Evolutionary conservation across 2,888 invertebrate species (phyloP).

Genomic region (Caenorhabditis wallacei): DNA sequence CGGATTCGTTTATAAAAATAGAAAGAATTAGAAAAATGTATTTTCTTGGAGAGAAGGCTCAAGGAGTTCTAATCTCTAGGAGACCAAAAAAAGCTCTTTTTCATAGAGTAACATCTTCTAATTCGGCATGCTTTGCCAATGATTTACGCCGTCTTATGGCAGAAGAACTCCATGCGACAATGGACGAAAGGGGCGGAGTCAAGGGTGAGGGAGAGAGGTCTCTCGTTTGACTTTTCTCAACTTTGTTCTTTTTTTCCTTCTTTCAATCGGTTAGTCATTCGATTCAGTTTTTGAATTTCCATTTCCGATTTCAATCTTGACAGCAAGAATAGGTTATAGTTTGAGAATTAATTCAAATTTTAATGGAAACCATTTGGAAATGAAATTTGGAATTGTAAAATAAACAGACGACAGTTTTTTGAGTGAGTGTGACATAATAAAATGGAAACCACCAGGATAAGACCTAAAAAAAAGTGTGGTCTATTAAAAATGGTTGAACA

Average conservation of each 20-base stretch:
- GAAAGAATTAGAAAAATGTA: background rate
- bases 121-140: constrained; percentile 38
- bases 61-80: constrained; percentile 4
- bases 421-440: background rate
- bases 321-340: background rate
- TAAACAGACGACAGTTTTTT: no score
- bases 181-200: constrained; percentile 42
- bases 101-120: constrained; percentile 10
- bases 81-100: background rate
- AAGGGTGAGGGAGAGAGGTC: constrained; percentile 3
- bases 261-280: constrained; percentile 50
- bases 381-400: no score
- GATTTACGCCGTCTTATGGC: constrained; percentile 41
- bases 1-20: background rate
- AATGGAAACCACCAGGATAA: background rate
- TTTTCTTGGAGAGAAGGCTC: background rate
- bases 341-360: background rate
- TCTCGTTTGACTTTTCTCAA: constrained; percentile 28
- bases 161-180: constrained; percentile 40
- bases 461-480: background rate
- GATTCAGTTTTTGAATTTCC: constrained; percentile 29
- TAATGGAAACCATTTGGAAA: background rate
- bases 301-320: constrained; percentile 1
- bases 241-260: constrained; percentile 39
- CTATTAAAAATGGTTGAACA: background rate